These are phyloP conservation scores for Actinia equina DNA, from an alignment of 64 coral and sea anemone species.

Conservation along the genomic window DNA sequence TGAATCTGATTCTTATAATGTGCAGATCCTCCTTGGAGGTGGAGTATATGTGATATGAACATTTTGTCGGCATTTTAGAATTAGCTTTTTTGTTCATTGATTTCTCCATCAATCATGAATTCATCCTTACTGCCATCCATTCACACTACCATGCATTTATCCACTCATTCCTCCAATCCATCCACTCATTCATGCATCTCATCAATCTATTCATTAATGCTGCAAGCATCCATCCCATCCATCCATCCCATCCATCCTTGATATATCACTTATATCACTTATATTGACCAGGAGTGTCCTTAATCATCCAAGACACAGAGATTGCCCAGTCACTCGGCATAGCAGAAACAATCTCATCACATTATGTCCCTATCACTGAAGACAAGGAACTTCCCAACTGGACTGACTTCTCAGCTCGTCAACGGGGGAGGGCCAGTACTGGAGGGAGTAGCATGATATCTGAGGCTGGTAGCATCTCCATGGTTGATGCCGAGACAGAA, in stretches of 20 bases:
- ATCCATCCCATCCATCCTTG: too few relatives aligned
- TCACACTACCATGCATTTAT: too few relatives aligned
- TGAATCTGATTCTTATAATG: conserved; percentile 94
- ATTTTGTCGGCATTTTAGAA: too few relatives aligned
- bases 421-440: conserved; percentile 56
- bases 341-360: conserved; percentile 14
- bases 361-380: not conserved
- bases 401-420: conserved; percentile 25
- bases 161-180: not conserved
- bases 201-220: too few relatives aligned
- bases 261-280: too few relatives aligned
- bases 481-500: conserved; percentile 43
- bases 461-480: conserved; percentile 37
- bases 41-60: not conserved
- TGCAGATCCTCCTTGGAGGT: conserved; percentile 96
- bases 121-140: not conserved
- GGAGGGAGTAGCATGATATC: conserved; percentile 63
- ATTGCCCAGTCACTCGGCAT: conserved; percentile 62
- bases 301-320: conserved; percentile 91
- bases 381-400: conserved; percentile 15
- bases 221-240: too few relatives aligned
- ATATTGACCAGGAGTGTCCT: conserved; percentile 53
- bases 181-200: too few relatives aligned
- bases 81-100: not conserved
- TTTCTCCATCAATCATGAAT: not conserved